These are phyloP conservation scores for Heterochromis multidens DNA, from an alignment of 2,113 vertebrate species.

Conservation along the genomic window DNA sequence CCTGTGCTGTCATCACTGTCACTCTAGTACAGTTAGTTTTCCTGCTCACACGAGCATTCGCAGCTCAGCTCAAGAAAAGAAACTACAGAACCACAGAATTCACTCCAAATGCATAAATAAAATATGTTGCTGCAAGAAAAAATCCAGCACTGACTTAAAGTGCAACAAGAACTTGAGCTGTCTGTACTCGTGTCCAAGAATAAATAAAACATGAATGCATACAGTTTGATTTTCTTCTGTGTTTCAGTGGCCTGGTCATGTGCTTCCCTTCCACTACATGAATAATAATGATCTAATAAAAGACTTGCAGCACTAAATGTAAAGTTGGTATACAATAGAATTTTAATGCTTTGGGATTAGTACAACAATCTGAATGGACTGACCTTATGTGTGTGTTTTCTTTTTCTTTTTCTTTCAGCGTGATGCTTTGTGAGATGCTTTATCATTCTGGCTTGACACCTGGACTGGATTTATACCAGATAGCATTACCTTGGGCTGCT, in stretches of 20 bases:
- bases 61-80: background rate
- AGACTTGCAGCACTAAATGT: background rate
- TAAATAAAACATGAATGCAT: constrained; percentile 34
- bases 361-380: background rate
- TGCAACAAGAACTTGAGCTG: background rate
- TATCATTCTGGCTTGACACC: background rate
- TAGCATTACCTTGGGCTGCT: background rate
- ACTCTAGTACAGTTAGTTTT: background rate
- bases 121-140: constrained; percentile 35
- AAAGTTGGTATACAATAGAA: background rate
- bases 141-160: constrained; percentile 4
- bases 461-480: background rate
- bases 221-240: background rate
- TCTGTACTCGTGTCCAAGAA: background rate
- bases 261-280: background rate
- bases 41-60: background rate
- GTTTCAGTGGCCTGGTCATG: background rate
- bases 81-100: background rate
- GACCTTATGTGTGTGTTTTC: background rate
- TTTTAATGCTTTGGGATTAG: background rate
- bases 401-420: background rate
- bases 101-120: constrained; percentile 33
- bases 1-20: background rate
- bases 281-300: constrained; percentile 10
- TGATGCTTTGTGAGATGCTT: background rate